Evolutionary conservation across 2,797 vertebrate species (phyloP), one percentile per base, ranked within the genome.

Genomic region (Coreius guichenoti): DNA sequence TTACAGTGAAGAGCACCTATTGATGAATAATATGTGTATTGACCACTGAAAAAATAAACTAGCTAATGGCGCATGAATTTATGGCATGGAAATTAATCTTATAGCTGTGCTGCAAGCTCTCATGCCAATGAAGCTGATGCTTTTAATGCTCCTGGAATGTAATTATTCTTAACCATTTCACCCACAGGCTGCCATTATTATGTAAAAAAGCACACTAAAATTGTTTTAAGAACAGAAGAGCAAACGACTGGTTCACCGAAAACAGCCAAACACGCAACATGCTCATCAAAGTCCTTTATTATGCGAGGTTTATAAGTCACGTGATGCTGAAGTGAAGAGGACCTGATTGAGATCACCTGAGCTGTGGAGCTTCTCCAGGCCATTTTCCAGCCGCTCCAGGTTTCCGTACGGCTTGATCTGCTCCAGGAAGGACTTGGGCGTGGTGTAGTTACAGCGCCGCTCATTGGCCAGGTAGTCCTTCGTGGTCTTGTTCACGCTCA

Each of bases 341-440:
- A 31, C 29, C 47, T 75, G 73, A 74, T 74, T 51, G 5, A 54
- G 78, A 26, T 16, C 26, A 97, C 98, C 96, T 99, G 98, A 36
- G 96, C 92, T 0, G 98, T 96, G 0, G 98, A 99, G 96, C 88
- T 98, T 99, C 92, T 98, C 92, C 88, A 99, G 92, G 8, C 98
- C 97, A 0, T 97, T 99, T 90, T 98, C 97, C 67, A 99, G 94
- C 4, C 97, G 91, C 80, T 97, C 95, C 94, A 99, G 93, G 86
- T 91, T 96, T 90, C 95, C 94, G 87, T 98, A 99, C 74, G 99
- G 95, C 84, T 97, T 97, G 92, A 99, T 97, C 90, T 99, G 98
- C 91, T 98, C 98, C 90, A 99, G 96, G 91, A 98, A 99, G 0
- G 98, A 99, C 89, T 99, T 99, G 39, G 98, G 98, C 0, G 98